Evolutionary conservation across 2,888 invertebrate species (phyloP), one percentile per base, ranked within the genome.

Genomic region (Aphodius sticticus): DNA sequence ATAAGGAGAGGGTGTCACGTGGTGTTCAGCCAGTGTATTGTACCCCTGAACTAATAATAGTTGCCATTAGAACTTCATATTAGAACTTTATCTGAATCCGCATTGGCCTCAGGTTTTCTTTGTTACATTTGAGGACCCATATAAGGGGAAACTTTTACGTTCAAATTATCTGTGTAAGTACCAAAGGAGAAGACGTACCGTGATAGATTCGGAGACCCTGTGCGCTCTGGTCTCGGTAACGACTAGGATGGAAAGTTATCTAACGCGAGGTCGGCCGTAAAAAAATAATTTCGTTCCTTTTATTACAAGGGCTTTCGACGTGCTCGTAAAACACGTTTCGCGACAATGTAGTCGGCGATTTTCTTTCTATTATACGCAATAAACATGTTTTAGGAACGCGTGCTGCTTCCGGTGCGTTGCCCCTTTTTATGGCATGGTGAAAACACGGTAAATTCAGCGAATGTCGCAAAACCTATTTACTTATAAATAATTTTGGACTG

Each of bases 241-340:
- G 53, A 12, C 7, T 1, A 1, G 53, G 53, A 53, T 53, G 53
- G 53, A 53, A 53, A 53, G 6, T 53, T 53, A 53, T 53, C 53
- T 53, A 53, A 35, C 74, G 26, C 74, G 74, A 26, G 74, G 35
- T 36, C 26, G 53, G 74, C 74, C 26, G 74, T 74, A 74, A 74
- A 74, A 74, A 74, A 74, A 74, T 74, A 74, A 74, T 74, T 74
- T 35, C 74, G 74, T 74, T 74, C 74, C 36, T 74, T 74, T 74
- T 74, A 74, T 74, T 74, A 74, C 74, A 14, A n/a, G 74, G 74
- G 36, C 26, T 26, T n/a, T 35, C 74, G 74, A 36, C 74, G n/a
- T 37, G 74, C 36, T 37, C 35, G 36, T 74, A 74, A 74, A 74
- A 74, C 74, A 37, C 74, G 74, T 74, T 74, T 35, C 74, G 74